Conservation (phyloP, 1,140 invertebrate species). For the Chrysopa pallens region DNA sequence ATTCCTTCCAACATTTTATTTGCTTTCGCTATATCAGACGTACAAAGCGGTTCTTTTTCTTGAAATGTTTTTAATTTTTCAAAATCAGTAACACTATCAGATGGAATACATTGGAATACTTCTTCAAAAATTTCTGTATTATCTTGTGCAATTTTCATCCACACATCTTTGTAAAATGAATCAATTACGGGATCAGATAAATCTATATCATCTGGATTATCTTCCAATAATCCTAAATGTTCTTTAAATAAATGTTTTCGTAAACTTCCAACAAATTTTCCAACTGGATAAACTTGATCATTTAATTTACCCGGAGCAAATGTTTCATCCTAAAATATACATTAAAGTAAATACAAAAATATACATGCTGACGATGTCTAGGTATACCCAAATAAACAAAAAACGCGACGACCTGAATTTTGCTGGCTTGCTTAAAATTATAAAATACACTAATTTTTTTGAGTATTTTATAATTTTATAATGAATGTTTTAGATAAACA, state of each 20-base stretch:
- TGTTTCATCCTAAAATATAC: slow-evolving; percentile 45
- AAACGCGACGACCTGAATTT: too few species aligned
- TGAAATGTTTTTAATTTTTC: slow-evolving; percentile 52
- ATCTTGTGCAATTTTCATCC: slow-evolving; percentile 52
- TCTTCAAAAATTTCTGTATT: slow-evolving; percentile 82
- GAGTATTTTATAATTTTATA: too few species aligned
- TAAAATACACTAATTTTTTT: too few species aligned
- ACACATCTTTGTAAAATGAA: slow-evolving; percentile 63
- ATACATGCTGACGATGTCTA: too few species aligned
- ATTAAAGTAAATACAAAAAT: too few species aligned
- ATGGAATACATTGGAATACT: slow-evolving; percentile 73
- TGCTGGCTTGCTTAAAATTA: too few species aligned
- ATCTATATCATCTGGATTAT: slow-evolving; percentile 26
- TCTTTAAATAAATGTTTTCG: slow-evolving; percentile 76
- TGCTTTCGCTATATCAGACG: slow-evolving; percentile 47
- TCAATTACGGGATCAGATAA: slow-evolving; percentile 57
- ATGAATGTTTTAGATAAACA: too few species aligned
- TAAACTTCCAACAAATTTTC: slow-evolving; percentile 68
- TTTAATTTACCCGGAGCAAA: slow-evolving; percentile 68
- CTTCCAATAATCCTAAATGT: slow-evolving; percentile 51
- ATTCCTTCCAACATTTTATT: slow-evolving; percentile 50
- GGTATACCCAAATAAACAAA: too few species aligned
- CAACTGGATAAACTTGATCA: slow-evolving; percentile 56
- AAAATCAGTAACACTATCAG: slow-evolving; percentile 58
- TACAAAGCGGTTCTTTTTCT: slow-evolving; percentile 40